Base-by-base conservation (phyloP, 2,113 vertebrate genomes). In the Halcyon senegalensis region DNA sequence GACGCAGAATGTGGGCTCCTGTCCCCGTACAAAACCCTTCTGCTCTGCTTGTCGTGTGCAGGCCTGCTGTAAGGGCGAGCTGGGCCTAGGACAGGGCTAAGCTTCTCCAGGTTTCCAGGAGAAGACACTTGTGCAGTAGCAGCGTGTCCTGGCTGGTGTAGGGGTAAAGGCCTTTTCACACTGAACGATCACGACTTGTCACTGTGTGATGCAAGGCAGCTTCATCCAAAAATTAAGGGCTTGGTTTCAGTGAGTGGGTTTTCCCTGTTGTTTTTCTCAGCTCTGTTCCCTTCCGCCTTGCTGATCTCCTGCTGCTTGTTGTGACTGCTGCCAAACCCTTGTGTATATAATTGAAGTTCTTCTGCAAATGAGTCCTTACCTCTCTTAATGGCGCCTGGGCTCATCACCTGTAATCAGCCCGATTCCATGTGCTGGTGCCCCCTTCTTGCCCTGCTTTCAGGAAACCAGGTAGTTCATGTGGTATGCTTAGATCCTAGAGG, bases 191-290 rank as follows among this genome's bases (percentile, higher is more conserved):
- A 0, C 59, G 68, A 60, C 39, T 84, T 87, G 24, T 87, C 30
- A 15, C 74, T 84, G 44, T 4, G 7, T 2, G 3, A 68, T 27
- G 33, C 48, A 51, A 51, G 55, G 69, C 48, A 27, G 33, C 55
- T 74, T 92, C 21, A n/a, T 67, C 33, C 59, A 84, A 66, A 87
- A 78, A 55, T 44, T 31, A 51, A n/a, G 35, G 20, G 24, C 64
- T 78, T 87, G 50, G 33, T 78, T 44, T 78, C 69, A 35, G 35
- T 48, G 55, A 43, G 35, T 53, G 28, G 25, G 24, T 81, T 89
- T 86, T 87, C 41, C 7, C 50, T 27, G n/a, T 78, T 87, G 33
- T 60, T 74, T 84, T 96, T 87, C 56, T 78, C 44, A 62, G 69
- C 41, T 84, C 43, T 0, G 2, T 90, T 82, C 35, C 74, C 27